Percentiles rank a stretch among this genome's conserved stretches.
phyloP scores from a whole-genome alignment of 2,888 invertebrate species.

The Clunio marinus region DNA sequence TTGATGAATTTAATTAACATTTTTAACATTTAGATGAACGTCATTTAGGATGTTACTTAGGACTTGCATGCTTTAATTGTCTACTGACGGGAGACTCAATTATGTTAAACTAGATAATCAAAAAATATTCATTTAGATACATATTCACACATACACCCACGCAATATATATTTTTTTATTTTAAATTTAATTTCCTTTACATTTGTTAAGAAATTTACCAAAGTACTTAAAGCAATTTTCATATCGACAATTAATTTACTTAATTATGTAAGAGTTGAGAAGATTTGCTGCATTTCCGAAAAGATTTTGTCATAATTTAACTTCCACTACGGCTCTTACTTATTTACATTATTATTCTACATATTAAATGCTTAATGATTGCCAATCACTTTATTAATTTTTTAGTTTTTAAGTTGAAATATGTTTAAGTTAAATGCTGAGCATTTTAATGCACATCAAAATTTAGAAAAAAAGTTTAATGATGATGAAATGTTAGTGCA shows the following conservation, averaged over 20 bases:
- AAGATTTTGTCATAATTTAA: no score
- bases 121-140: neutral
- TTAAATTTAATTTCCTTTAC: neutral
- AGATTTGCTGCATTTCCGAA: no score
- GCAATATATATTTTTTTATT: constrained; percentile 12
- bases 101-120: constrained; percentile 23
- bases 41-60: constrained; percentile 36
- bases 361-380: constrained; percentile 3
- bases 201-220: constrained; percentile 30
- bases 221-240: constrained; percentile 34
- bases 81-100: constrained; percentile 31
- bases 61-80: constrained; percentile 37
- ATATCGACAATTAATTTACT: no score
- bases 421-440: neutral
- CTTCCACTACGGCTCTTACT: no score
- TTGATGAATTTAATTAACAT: neutral
- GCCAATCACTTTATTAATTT: no score
- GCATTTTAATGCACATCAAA: neutral
- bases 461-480: no score
- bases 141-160: no score
- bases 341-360: no score
- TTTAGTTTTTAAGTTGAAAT: neutral
- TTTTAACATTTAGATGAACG: constrained; percentile 34
- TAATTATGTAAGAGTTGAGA: no score
- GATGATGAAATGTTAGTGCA: no score